Percentiles rank a stretch among this genome's conserved stretches.
These are phyloP conservation scores for Chaetorhynchus papuensis DNA, from an alignment of 2,113 vertebrate genomes.

Conservation along the genomic window DNA sequence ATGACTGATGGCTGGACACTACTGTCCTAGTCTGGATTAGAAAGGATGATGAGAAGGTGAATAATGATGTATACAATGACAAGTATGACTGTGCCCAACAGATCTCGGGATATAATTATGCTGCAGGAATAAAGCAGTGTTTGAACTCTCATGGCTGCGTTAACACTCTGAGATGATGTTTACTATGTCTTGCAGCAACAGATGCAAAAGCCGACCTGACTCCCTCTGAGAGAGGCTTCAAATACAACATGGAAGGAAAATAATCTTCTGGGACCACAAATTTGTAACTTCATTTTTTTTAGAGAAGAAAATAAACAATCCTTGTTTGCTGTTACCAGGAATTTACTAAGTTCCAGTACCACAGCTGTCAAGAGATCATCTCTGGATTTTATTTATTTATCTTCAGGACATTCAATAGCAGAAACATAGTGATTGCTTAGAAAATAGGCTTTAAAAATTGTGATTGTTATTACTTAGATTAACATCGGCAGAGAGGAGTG, in stretches of 20 bases:
- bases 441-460: background rate
- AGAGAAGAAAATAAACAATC: background rate
- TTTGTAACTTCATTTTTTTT: background rate
- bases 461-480: background rate
- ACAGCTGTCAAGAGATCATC: background rate
- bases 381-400: background rate
- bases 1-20: background rate
- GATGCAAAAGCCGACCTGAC: background rate
- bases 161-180: background rate
- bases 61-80: background rate
- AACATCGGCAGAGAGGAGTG: background rate
- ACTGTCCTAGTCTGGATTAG: background rate
- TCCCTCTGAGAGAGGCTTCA: background rate
- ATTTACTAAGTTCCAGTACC: background rate
- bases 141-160: background rate
- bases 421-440: background rate
- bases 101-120: rapidly evolving
- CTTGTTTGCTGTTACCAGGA: background rate
- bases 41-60: background rate
- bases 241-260: background rate
- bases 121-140: background rate
- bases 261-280: background rate
- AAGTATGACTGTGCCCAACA: background rate
- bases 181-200: background rate
- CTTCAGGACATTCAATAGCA: background rate